A percentile compares a stretch with the other conserved stretches of the same genome.
phyloP scores from a whole-genome alignment of 2,113 vertebrate species.

The Neotoma lepida region DNA sequence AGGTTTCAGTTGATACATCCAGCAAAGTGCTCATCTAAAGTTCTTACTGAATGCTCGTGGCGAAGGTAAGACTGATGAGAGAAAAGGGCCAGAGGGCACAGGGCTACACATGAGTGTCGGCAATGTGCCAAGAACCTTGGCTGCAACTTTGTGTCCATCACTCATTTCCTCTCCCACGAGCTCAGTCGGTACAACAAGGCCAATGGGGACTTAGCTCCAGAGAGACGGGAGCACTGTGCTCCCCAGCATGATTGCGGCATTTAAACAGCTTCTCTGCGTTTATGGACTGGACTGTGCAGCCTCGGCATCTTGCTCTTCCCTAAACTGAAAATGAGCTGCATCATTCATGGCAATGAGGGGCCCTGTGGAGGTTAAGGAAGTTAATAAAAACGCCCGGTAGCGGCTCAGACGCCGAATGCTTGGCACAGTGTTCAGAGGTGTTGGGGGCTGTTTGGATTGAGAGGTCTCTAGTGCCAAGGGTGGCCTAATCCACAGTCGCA shows the following conservation, averaged over 20 bases:
- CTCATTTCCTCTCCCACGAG: neutral
- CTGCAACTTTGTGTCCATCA: neutral
- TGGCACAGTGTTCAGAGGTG: neutral
- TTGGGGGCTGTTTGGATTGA: neutral
- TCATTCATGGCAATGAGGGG: neutral
- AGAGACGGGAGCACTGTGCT: neutral
- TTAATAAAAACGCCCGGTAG: neutral
- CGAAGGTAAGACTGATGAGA: neutral
- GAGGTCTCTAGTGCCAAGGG: neutral
- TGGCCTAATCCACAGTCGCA: neutral
- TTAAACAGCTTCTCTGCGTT: neutral
- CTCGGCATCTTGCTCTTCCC: neutral
- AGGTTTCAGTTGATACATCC: rapidly evolving
- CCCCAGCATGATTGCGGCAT: no score
- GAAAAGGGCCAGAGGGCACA: no score
- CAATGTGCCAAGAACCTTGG: neutral
- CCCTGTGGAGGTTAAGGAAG: neutral
- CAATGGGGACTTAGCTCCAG: neutral
- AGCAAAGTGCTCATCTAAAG: neutral
- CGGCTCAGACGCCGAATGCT: neutral
- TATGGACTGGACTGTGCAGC: neutral
- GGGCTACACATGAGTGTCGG: rapidly evolving
- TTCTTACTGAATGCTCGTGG: neutral
- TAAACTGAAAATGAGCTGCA: neutral
- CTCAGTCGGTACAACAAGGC: neutral